Conservation (phyloP, 1,140 invertebrate genomes). For the Nylanderia fulva region DNA sequence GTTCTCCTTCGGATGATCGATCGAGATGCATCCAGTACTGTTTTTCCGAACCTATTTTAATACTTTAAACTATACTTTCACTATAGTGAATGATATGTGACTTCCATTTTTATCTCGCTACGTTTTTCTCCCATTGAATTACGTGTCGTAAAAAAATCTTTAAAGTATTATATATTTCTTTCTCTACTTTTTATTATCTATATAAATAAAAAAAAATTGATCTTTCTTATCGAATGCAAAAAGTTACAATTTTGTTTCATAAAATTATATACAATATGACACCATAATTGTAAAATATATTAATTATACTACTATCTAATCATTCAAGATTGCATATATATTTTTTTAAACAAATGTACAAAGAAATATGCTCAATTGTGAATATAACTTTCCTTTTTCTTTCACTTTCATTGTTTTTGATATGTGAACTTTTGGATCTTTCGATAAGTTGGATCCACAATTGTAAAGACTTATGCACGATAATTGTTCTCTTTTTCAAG, state of each 20-base stretch:
- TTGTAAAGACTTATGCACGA: background rate
- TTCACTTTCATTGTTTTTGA: background rate
- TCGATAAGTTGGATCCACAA: background rate
- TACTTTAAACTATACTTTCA: background rate
- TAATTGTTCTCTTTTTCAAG: constrained; percentile 11
- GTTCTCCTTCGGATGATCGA: constrained; percentile 59
- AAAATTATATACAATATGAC: background rate
- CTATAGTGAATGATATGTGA: background rate
- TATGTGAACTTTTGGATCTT: background rate
- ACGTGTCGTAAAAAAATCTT: background rate
- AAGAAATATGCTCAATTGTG: background rate
- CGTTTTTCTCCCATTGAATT: background rate
- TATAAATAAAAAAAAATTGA: background rate
- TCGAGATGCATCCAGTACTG: background rate
- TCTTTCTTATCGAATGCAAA: background rate
- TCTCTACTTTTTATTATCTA: background rate
- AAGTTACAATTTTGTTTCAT: background rate
- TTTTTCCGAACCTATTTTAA: background rate
- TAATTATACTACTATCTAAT: background rate
- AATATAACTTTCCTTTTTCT: constrained; percentile 20
- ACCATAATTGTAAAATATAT: background rate
- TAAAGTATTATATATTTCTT: background rate
- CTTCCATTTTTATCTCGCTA: background rate
- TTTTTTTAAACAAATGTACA: background rate
- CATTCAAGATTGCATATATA: background rate